A percentile compares a stretch with the other conserved stretches of the same genome.
Conservation (phyloP, 1,140 invertebrate genomes). For the Neelides sp. region DNA sequence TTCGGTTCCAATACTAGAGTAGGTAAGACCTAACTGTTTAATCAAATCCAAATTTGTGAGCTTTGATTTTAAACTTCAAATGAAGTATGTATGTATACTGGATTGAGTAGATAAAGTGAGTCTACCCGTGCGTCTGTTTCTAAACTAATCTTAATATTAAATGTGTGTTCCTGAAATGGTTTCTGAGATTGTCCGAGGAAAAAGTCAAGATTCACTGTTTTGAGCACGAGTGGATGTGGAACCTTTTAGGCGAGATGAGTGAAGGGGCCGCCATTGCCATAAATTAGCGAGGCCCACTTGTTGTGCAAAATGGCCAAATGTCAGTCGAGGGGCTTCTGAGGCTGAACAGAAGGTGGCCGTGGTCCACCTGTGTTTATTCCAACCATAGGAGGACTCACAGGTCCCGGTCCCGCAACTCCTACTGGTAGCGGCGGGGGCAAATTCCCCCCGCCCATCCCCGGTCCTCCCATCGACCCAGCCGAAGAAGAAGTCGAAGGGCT, state of each 20-base stretch:
- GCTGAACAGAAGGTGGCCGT: slow-evolving; percentile 18
- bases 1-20: too few species aligned
- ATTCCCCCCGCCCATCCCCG: slow-evolving; percentile 13
- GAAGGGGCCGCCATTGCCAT: slow-evolving; percentile 25
- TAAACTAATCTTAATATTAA: too few species aligned
- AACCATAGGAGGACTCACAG: slow-evolving; percentile 19
- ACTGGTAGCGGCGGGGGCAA: slow-evolving; percentile 10
- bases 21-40: too few species aligned
- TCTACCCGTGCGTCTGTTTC: too few species aligned
- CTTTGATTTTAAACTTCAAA: too few species aligned
- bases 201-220: too few species aligned
- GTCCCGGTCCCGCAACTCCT: slow-evolving; percentile 4
- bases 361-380: slow-evolving; percentile 21
- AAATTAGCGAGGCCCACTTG: slow-evolving; percentile 31
- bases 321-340: slow-evolving; percentile 27
- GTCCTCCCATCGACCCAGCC: slow-evolving; percentile 10
- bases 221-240: background rate
- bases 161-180: too few species aligned
- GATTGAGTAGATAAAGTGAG: too few species aligned
- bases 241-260: slow-evolving; percentile 25
- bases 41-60: too few species aligned
- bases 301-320: slow-evolving; percentile 31
- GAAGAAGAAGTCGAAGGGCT: slow-evolving; percentile 25
- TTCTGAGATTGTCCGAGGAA: too few species aligned
- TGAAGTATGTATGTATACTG: too few species aligned